A percentile compares a stretch with the other conserved stretches of the same genome.
Evolutionary conservation across 2,888 invertebrate genomes (phyloP).

Genomic region (Dioctria linearis): DNA sequence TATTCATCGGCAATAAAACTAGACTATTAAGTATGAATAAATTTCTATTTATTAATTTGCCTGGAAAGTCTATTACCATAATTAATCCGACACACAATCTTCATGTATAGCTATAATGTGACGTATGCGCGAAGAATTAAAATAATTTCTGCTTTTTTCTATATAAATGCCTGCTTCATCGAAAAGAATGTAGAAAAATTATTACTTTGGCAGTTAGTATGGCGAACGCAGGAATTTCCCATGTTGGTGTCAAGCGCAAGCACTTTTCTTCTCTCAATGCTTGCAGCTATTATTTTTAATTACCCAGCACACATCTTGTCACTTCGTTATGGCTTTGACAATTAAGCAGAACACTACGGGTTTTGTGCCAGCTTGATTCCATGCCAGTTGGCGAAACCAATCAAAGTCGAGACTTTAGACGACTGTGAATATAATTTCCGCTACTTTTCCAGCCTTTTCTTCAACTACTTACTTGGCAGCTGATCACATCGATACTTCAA

Average conservation of each 20-base stretch:
- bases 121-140: background rate
- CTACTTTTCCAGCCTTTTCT: constrained; percentile 32
- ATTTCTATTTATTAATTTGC: background rate
- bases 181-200: constrained; percentile 17
- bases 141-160: constrained; percentile 11
- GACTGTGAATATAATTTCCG: constrained; percentile 37
- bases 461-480: background rate
- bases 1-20: too few species aligned
- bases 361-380: background rate
- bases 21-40: background rate
- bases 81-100: background rate
- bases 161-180: background rate
- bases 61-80: background rate
- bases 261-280: constrained; percentile 8
- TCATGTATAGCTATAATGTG: background rate
- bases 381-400: constrained; percentile 27
- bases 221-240: constrained; percentile 1
- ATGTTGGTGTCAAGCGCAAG: background rate
- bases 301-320: constrained; percentile 33
- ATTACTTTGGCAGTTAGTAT: background rate
- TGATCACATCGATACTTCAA: constrained; percentile 13
- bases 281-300: constrained; percentile 32
- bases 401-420: constrained; percentile 34
- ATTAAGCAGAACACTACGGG: constrained; percentile 26
- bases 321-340: constrained; percentile 23